Conservation (phyloP, 23 tunicate species). For the Styela plicata region DNA sequence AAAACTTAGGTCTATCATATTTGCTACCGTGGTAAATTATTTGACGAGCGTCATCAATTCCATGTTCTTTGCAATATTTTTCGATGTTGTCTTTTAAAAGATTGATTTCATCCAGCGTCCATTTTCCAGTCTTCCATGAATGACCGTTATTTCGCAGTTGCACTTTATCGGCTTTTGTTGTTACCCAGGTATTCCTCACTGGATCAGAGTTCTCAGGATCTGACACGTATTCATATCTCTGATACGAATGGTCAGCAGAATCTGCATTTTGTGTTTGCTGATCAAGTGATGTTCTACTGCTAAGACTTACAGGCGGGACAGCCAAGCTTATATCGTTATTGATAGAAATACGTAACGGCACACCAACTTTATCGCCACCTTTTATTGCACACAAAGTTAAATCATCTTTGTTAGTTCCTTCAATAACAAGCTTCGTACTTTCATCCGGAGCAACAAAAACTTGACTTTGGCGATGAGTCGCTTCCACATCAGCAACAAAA, state of each 20-base stretch:
- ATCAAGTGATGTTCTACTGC: background rate
- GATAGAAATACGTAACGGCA: background rate
- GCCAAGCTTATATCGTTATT: background rate
- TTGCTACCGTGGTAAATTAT: conserved; percentile 57
- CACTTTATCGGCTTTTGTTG: conserved; percentile 64
- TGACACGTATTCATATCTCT: background rate
- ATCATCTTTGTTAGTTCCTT: background rate
- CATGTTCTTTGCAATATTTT: conserved; percentile 58
- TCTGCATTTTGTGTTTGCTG: background rate
- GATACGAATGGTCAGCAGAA: background rate
- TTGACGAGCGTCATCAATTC: conserved; percentile 51
- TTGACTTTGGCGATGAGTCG: background rate
- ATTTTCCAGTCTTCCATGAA: conserved; percentile 88
- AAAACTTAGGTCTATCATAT: conserved; percentile 55
- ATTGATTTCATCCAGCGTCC: conserved; percentile 71
- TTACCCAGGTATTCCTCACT: conserved; percentile 81
- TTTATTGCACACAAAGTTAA: background rate
- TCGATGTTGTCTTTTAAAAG: conserved; percentile 61
- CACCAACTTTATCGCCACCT: background rate
- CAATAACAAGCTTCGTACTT: background rate
- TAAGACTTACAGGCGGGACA: background rate
- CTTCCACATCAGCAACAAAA: background rate
- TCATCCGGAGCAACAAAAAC: background rate
- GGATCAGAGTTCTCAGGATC: conserved; percentile 42
- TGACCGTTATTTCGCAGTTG: conserved; percentile 71